These are phyloP conservation scores for Anarhynchus alexandrinus DNA, from an alignment of 2,113 vertebrate species.

Conservation along the genomic window DNA sequence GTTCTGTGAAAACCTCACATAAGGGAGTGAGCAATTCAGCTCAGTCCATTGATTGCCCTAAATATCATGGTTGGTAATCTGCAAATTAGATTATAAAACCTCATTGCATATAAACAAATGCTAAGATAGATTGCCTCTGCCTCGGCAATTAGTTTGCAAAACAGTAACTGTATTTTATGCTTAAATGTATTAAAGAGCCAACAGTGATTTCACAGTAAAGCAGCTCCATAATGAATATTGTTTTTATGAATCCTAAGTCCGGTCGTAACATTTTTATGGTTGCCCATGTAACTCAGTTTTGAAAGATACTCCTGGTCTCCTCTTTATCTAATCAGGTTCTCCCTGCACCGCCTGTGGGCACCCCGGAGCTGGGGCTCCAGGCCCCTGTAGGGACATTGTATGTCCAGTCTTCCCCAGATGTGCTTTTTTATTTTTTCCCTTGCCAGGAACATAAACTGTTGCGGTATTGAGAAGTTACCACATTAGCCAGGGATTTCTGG, in stretches of 20 bases:
- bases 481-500: background rate
- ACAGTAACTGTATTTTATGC: slow-evolving; percentile 51
- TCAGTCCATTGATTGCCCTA: slow-evolving; percentile 59
- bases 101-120: slow-evolving; percentile 49
- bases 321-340: background rate
- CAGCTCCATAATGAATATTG: slow-evolving; percentile 32
- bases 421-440: background rate
- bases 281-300: background rate
- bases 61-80: slow-evolving; percentile 61
- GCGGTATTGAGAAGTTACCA: background rate
- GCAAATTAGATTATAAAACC: slow-evolving; percentile 69
- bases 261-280: background rate
- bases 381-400: rapidly evolving
- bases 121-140: slow-evolving; percentile 22
- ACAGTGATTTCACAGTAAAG: slow-evolving; percentile 41
- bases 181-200: slow-evolving; percentile 39
- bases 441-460: background rate
- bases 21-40: slow-evolving; percentile 40
- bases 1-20: slow-evolving; percentile 18
- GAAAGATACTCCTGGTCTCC: background rate
- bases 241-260: slow-evolving; percentile 15
- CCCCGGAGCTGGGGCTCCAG: background rate
- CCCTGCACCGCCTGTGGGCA: background rate
- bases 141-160: slow-evolving; percentile 46
- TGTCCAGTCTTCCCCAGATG: background rate